phyloP scores from a whole-genome alignment of 2,888 invertebrate species.

The Macrophya annulata region DNA sequence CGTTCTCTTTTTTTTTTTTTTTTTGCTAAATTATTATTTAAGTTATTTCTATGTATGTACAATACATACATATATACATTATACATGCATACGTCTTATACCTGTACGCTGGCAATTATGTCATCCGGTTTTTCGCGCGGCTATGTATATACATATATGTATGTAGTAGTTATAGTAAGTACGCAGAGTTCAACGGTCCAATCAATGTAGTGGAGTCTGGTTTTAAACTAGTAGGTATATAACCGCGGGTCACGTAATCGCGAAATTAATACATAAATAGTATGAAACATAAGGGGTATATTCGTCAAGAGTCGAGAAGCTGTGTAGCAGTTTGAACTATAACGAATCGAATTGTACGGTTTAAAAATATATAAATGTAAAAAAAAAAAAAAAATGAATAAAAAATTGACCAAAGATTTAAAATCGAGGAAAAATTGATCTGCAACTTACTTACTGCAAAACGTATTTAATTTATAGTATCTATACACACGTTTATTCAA shows the following conservation, averaged over 20 bases:
- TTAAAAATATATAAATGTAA: no score
- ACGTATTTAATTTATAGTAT: no score
- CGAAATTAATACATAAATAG: neutral
- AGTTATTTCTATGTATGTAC: neutral
- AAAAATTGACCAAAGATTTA: no score
- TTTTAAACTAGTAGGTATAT: neutral
- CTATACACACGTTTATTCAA: neutral
- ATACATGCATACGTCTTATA: neutral
- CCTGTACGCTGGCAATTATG: conserved; percentile 32
- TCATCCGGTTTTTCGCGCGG: conserved; percentile 18
- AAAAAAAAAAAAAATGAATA: no score
- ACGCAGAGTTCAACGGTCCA: conserved; percentile 35
- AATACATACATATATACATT: neutral
- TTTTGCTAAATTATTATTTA: no score
- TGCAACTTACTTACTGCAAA: no score
- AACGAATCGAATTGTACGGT: no score
- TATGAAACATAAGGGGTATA: neutral
- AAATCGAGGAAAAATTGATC: no score
- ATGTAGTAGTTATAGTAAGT: neutral
- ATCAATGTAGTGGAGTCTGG: conserved; percentile 6
- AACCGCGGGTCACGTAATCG: conserved; percentile 40
- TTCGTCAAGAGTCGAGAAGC: no score
- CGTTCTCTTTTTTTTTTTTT: no score
- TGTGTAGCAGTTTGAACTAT: no score
- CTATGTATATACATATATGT: neutral